Conservation (phyloP, 2,113 vertebrate genomes). For the Periophthalmus modestus region DNA sequence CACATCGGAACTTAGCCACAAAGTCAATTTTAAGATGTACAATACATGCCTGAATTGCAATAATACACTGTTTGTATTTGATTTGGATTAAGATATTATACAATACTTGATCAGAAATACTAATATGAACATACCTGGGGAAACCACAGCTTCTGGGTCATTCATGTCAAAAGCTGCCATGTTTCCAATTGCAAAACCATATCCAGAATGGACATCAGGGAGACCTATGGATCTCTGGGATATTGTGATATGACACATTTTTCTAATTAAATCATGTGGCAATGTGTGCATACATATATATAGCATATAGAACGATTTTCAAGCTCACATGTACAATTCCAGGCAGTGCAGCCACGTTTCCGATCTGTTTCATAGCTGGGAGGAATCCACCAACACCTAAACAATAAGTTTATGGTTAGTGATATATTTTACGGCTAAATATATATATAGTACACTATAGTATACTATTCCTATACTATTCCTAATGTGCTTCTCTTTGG, state of each 20-base stretch:
- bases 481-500: neutral
- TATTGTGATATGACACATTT: neutral
- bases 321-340: conserved; percentile 93
- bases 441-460: no score
- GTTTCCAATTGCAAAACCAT: conserved; percentile 97
- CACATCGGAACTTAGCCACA: neutral
- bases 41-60: neutral
- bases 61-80: no score
- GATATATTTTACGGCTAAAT: neutral
- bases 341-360: conserved; percentile 95
- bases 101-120: neutral
- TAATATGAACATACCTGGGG: conserved; percentile 82
- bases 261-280: neutral
- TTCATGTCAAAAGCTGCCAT: conserved; percentile 98
- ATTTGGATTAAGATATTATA: no score
- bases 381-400: conserved; percentile 93
- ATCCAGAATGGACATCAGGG: conserved; percentile 96
- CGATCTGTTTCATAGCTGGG: conserved; percentile 98
- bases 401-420: neutral
- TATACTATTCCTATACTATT: no score
- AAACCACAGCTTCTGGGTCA: conserved; percentile 90
- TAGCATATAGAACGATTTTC: neutral
- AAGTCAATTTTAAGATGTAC: neutral
- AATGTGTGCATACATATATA: no score
- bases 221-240: conserved; percentile 92